Evolutionary conservation across 1,140 invertebrate species (phyloP).

Genomic region (Heliconius hermathena): DNA sequence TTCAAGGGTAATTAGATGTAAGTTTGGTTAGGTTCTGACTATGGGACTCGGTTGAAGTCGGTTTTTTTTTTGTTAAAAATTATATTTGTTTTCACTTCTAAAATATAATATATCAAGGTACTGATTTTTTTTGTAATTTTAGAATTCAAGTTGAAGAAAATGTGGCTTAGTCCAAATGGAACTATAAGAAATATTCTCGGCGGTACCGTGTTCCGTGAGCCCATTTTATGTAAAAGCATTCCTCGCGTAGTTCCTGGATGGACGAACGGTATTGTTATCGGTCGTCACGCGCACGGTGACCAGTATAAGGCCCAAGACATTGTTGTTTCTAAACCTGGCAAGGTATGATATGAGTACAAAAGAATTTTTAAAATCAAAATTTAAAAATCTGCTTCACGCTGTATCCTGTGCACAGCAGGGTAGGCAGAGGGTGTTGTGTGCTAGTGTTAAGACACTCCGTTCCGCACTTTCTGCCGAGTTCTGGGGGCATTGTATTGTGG

Average conservation of each 20-base stretch:
- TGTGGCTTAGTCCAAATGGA: conserved; percentile 96
- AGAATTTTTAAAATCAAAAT: no score
- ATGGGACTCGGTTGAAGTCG: no score
- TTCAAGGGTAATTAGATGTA: no score
- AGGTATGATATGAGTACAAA: conserved; percentile 66
- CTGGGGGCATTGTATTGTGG: no score
- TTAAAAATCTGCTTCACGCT: no score
- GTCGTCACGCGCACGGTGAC: conserved; percentile 94
- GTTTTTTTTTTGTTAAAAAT: no score
- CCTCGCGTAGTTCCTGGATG: conserved; percentile 93
- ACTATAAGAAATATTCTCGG: conserved; percentile 96
- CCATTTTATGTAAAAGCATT: conserved; percentile 94
- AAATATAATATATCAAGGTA: neutral
- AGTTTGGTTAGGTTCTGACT: no score
- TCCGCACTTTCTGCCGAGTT: no score
- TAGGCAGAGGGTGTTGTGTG: no score
- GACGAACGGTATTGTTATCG: conserved; percentile 91
- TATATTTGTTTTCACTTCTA: no score
- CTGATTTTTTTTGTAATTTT: conserved; percentile 31
- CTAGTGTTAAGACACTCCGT: no score
- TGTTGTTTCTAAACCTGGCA: conserved; percentile 88
- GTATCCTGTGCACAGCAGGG: no score
- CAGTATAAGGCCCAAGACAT: conserved; percentile 95
- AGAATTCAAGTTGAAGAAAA: conserved; percentile 96
- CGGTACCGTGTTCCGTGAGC: conserved; percentile 95